phyloP scores from a whole-genome alignment of 2,113 vertebrate species.

The Oreochromis aureus region DNA sequence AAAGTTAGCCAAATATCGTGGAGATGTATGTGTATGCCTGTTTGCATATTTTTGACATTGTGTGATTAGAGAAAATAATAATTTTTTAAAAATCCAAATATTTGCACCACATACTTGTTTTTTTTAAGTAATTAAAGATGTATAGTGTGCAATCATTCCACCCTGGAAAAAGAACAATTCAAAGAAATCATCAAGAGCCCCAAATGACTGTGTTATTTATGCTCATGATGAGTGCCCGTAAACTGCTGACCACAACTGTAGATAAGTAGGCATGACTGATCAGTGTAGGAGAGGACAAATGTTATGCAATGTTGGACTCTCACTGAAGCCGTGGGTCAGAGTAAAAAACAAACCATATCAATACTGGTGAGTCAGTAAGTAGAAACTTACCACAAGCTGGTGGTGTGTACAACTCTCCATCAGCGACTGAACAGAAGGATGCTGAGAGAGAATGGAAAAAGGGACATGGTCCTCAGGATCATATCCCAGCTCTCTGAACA shows the following conservation, averaged over 20 bases:
- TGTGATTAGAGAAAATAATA: neutral
- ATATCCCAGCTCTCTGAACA: constrained; percentile 76
- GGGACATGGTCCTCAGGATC: constrained; percentile 63
- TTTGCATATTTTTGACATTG: neutral
- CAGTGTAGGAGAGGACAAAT: neutral
- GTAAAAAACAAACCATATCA: neutral
- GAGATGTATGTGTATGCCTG: neutral
- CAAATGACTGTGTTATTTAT: neutral
- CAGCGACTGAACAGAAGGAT: constrained; percentile 76
- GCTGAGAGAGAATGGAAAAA: constrained; percentile 74
- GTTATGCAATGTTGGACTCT: neutral
- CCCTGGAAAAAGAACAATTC: neutral
- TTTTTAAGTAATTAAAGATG: neutral
- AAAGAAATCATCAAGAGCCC: neutral
- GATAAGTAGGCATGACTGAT: neutral
- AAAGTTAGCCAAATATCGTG: neutral
- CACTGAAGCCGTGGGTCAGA: neutral
- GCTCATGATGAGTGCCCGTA: neutral
- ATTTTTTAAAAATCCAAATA: neutral
- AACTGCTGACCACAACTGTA: neutral
- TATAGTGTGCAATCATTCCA: neutral
- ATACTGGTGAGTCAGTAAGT: neutral
- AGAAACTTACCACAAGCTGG: constrained; percentile 77
- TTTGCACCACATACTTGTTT: neutral
- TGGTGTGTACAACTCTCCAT: constrained; percentile 71